Evolutionary conservation across 2,888 invertebrate species (phyloP).

Genomic region (Ctena decussata): DNA sequence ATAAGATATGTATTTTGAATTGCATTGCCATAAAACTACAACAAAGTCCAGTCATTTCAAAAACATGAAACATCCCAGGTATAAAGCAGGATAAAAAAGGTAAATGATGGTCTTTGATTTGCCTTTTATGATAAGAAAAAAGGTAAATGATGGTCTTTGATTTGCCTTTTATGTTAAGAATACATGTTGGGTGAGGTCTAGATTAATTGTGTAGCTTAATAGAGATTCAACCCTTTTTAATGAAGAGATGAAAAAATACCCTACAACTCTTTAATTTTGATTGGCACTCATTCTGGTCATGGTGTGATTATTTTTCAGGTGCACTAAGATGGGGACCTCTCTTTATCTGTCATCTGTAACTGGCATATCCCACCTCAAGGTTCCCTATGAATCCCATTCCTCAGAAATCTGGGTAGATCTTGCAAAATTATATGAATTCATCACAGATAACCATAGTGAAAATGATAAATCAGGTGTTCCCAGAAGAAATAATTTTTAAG

Average conservation of each 20-base stretch:
- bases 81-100: background rate
- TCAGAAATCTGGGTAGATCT: conserved; percentile 11
- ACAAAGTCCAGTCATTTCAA: background rate
- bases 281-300: background rate
- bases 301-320: background rate
- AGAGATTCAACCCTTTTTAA: background rate
- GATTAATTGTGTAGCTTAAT: background rate
- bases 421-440: background rate
- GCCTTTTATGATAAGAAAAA: too few relatives aligned
- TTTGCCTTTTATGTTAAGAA: background rate
- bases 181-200: background rate
- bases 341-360: background rate
- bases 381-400: background rate
- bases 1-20: too few relatives aligned
- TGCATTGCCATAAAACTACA: too few relatives aligned
- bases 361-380: background rate
- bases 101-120: background rate
- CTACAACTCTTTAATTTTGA: background rate
- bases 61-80: background rate
- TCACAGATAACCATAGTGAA: background rate
- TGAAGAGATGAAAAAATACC: background rate
- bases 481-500: background rate
- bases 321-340: background rate
- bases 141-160: too few relatives aligned
- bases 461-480: background rate